These are phyloP conservation scores for Globicephala melas DNA, from an alignment of 2,113 vertebrate genomes.

Conservation along the genomic window DNA sequence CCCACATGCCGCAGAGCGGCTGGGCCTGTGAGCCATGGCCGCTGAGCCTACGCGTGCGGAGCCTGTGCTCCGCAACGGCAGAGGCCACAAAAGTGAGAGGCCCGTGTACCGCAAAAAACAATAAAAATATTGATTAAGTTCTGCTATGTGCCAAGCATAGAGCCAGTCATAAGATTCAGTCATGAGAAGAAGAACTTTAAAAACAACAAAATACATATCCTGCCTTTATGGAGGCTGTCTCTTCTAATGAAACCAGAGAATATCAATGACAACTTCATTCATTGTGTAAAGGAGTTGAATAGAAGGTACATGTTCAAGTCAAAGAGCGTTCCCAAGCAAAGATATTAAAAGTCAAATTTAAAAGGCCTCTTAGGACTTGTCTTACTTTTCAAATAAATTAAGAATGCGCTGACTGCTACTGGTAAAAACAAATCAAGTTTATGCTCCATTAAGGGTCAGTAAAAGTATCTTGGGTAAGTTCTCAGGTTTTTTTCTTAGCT, in stretches of 20 bases:
- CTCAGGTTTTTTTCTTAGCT: neutral
- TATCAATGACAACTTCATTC: neutral
- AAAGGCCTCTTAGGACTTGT: neutral
- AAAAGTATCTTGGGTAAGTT: neutral
- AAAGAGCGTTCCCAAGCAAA: neutral
- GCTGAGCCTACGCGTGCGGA: too few species aligned
- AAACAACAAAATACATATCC: neutral
- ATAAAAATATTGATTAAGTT: neutral
- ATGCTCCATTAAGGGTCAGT: neutral
- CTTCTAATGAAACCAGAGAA: neutral
- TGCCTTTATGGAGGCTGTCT: neutral
- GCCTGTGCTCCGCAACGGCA: too few species aligned
- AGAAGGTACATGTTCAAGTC: neutral
- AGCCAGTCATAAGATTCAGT: neutral
- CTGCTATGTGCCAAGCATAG: neutral
- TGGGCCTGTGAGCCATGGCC: too few species aligned
- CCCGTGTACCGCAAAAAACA: too few species aligned
- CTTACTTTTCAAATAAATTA: neutral
- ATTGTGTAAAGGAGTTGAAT: neutral
- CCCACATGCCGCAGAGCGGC: too few species aligned
- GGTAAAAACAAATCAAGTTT: neutral
- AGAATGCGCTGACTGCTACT: neutral
- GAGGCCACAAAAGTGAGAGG: too few species aligned
- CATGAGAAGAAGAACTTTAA: neutral
- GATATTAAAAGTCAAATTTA: neutral